Evolutionary conservation across 2,888 invertebrate genomes (phyloP), one percentile per base, ranked within the genome.

Genomic region (Brachypalpus laphriformis): DNA sequence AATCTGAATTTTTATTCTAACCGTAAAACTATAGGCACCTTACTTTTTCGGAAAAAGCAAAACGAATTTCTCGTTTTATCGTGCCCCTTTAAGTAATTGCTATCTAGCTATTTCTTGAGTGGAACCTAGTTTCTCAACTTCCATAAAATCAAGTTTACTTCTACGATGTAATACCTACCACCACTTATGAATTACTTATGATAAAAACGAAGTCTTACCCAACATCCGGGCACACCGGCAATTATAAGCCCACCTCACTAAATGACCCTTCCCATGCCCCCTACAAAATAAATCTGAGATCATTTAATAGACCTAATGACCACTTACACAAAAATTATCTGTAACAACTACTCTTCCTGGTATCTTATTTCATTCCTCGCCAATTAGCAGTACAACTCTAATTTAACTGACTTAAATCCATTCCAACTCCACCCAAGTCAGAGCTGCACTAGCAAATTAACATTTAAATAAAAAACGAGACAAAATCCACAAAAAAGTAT

Each of bases 301-400:
- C 76, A 80, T 80, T 83, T 80, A 75, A 83, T 59, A 68, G 49
- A 70, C 74, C 80, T 70, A 83, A 78, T 74, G 83, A 57, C 65
- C 70, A 83, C 74, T 83, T 75, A 83, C 74, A 70, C 68, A 57
- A 8, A 75, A 80, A 63, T 65, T 83, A 83, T 83, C 74, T 77
- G 47, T 22, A 65, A 22, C 74, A 42, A 80, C 83, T 40, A 70
- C 80, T 83, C 83, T 83, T 78, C 83, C 78, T 80, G 80, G 74
- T 83, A 83, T 83, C 80, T 74, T 28, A 63, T 70, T 83, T 75
- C 61, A 83, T 78, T 74, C 25, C 54, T n/a, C 61, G 63, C 63
- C 74, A 83, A 83, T 83, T 83, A 83, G 59, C 57, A 74, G 56
- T 61, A 80, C 74, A 57, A 77, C 74, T 74, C 51, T 37, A 68